Conservation (phyloP, 1,140 invertebrate genomes). For the Anoplophora glabripennis region DNA sequence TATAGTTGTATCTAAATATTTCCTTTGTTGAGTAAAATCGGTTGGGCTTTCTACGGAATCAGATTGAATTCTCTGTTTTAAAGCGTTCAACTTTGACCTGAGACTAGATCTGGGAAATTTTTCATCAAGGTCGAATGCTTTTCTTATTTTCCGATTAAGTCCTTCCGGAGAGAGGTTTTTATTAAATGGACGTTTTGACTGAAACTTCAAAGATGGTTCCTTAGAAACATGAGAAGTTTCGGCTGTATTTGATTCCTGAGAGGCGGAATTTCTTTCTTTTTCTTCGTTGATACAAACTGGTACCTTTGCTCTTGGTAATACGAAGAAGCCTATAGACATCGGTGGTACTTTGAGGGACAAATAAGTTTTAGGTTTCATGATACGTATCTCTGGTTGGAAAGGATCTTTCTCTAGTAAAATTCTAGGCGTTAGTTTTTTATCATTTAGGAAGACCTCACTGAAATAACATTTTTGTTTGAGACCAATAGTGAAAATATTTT, state of each 20-base stretch:
- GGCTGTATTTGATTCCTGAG: slow-evolving; percentile 39
- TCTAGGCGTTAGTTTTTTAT: slow-evolving; percentile 29
- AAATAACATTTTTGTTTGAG: slow-evolving; percentile 14
- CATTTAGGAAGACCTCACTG: slow-evolving; percentile 41
- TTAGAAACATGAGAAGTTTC: slow-evolving; percentile 28
- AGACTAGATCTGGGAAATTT: too few species aligned
- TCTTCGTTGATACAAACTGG: slow-evolving; percentile 38
- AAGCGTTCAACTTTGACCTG: neutral
- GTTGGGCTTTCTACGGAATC: slow-evolving; percentile 1
- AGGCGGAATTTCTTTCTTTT: slow-evolving; percentile 32
- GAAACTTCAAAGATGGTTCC: slow-evolving; percentile 20
- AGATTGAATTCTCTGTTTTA: neutral
- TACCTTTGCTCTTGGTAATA: slow-evolving; percentile 38
- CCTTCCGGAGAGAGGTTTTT: slow-evolving; percentile 2
- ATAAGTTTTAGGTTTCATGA: slow-evolving; percentile 31
- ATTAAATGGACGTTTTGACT: neutral
- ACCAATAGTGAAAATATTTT: neutral
- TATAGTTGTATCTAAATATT: slow-evolving; percentile 10
- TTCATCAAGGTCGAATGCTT: neutral
- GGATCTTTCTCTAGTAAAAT: slow-evolving; percentile 20
- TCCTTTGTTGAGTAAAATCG: neutral
- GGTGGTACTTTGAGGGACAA: slow-evolving; percentile 34
- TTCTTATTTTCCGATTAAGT: slow-evolving; percentile 2
- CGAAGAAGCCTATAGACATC: slow-evolving; percentile 42
- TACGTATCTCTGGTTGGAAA: slow-evolving; percentile 38